Base-by-base conservation (phyloP, 2,888 invertebrate species). In the Syrista parreyssii region DNA sequence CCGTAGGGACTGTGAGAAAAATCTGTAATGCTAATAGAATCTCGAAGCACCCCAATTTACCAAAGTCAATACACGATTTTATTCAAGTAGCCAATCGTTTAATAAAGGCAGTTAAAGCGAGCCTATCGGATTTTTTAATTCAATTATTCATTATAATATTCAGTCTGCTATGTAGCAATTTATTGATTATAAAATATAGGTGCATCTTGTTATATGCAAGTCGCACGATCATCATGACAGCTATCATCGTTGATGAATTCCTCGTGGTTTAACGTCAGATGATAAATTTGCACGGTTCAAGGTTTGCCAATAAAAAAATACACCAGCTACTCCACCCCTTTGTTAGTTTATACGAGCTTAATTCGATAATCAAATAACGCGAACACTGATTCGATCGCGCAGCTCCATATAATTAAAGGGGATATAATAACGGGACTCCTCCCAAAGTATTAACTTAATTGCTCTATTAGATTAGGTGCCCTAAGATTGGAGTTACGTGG, bases 351-450 rank as follows among this genome's bases (percentile, higher is more conserved):
- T 82, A 84, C 79, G 82, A 82, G 86, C 80, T 84, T 85, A 81
- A 82, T 86, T 87, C 87, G 88, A 87, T 88, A 88, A 89, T 89
- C 88, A 87, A 89, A 89, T 89, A 88, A 86, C 86, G 83, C 81
- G 82, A 79, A 81, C 82, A 83, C 86, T 84, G 86, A 86, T 85
- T 84, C 82, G 86, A 87, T 86, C 87, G 79, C 82, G 78, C 76
- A 79, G 84, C 84, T 85, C 87, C 84, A 84, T 88, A 88, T 91
- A 91, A 91, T 91, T 90, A 91, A 90, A 89, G 89, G 88, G 88
- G 82, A 85, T 87, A 84, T 90, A 90, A 91, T 91, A 87, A 90
- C 81, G 85, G 85, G 86, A 80, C 86, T 86, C 79, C 86, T 84
- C 83, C 84, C 85, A 84, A 83, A 82, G 84, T 81, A 90, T 90